Percentiles rank a stretch among this genome's conserved stretches.
phyloP scores from a whole-genome alignment of 2,113 vertebrate genomes.

The Alethe diademata region DNA sequence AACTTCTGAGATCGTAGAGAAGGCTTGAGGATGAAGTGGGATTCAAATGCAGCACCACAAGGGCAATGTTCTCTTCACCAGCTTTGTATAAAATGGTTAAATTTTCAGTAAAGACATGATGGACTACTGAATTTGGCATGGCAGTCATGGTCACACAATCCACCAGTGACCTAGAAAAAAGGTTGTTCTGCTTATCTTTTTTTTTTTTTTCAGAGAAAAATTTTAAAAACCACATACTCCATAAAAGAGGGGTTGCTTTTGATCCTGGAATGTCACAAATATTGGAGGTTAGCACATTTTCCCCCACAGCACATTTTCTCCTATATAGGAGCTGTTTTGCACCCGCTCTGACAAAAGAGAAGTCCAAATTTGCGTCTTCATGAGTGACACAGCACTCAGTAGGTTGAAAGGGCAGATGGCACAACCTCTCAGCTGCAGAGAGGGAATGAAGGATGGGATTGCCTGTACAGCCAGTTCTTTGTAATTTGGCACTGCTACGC shows the following conservation, averaged over 20 bases:
- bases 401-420: constrained; percentile 32
- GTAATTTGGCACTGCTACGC: background rate
- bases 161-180: background rate
- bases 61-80: background rate
- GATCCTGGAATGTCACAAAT: background rate
- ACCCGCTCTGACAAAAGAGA: background rate
- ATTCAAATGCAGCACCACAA: background rate
- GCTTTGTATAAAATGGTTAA: background rate
- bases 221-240: accelerated
- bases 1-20: background rate
- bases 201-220: background rate
- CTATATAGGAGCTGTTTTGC: background rate
- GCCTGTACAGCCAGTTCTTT: constrained; percentile 53
- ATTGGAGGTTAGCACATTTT: background rate
- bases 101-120: background rate
- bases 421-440: constrained; percentile 5
- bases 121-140: background rate
- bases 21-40: background rate
- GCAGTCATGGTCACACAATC: background rate
- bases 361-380: background rate
- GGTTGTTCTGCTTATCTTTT: background rate
- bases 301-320: background rate
- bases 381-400: background rate
- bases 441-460: background rate
- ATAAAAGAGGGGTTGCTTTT: background rate